A percentile compares a stretch with the other conserved stretches of the same genome.
These are phyloP conservation scores for Oscheius myriophilus DNA, from an alignment of 2,888 invertebrate species.

Conservation along the genomic window DNA sequence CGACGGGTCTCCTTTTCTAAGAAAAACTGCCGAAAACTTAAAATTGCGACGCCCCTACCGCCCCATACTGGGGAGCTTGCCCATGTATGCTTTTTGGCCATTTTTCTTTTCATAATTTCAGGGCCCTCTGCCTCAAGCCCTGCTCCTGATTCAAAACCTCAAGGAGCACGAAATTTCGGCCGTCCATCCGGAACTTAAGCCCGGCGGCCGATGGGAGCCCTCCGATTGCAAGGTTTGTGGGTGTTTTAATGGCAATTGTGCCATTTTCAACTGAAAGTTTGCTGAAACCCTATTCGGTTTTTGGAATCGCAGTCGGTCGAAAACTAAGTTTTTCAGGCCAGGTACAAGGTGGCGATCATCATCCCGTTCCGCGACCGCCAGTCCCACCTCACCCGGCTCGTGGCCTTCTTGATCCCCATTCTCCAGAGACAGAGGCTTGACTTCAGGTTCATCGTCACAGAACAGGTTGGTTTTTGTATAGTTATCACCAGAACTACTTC, in stretches of 20 bases:
- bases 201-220: slow-evolving; percentile 69
- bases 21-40: no score
- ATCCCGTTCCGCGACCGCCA: slow-evolving; percentile 71
- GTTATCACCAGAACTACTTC: no score
- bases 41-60: no score
- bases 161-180: slow-evolving; percentile 54
- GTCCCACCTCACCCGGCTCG: slow-evolving; percentile 66
- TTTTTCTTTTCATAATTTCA: slow-evolving; percentile 13
- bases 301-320: no score
- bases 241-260: background rate
- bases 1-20: no score
- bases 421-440: slow-evolving; percentile 69
- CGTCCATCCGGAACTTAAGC: slow-evolving; percentile 59
- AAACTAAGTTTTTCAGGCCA: slow-evolving; percentile 46
- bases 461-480: slow-evolving; percentile 58
- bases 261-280: no score
- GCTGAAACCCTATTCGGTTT: no score
- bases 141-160: slow-evolving; percentile 66
- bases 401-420: slow-evolving; percentile 70
- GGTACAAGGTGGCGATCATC: slow-evolving; percentile 69
- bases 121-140: slow-evolving; percentile 60
- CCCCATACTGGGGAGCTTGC: no score
- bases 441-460: slow-evolving; percentile 70
- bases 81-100: no score
- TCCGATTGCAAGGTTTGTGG: slow-evolving; percentile 59